Conservation (phyloP, 2,113 vertebrate genomes). For the Leptocoma aspasia region DNA sequence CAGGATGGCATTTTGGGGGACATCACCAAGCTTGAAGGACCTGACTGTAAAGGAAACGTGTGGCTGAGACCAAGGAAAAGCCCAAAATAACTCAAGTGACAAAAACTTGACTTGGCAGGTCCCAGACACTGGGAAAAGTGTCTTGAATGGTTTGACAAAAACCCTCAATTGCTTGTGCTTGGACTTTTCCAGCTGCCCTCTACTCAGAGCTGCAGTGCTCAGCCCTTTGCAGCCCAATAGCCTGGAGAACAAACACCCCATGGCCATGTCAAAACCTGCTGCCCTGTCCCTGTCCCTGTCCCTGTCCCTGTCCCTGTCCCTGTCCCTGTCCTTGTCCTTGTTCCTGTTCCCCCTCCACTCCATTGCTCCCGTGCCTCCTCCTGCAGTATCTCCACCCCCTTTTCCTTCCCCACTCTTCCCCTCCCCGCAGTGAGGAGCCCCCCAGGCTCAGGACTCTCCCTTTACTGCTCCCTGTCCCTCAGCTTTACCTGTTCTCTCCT, state of each 20-base stretch:
- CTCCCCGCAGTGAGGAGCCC: not conserved
- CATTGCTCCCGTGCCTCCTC: fast-evolving
- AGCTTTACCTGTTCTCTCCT: not conserved
- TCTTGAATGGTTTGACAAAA: not conserved
- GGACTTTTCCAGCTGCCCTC: not conserved
- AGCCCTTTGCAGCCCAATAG: not conserved
- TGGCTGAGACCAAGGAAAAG: not conserved
- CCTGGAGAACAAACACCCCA: not conserved
- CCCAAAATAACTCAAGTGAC: not conserved
- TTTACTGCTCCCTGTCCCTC: fast-evolving
- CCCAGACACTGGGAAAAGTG: not conserved
- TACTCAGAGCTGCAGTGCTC: not conserved
- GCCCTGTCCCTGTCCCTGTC: not conserved
- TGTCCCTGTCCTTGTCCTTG: not conserved
- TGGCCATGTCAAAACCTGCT: not conserved
- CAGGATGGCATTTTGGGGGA: fast-evolving
- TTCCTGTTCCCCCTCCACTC: not conserved
- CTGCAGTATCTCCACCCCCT: not conserved
- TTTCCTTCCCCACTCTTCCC: not conserved
- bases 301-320: not conserved
- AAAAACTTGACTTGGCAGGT: not conserved
- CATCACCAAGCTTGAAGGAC: not conserved
- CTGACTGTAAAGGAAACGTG: not conserved
- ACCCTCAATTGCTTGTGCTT: not conserved
- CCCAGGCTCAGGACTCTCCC: not conserved